These are phyloP conservation scores for Eonycteris spelaea DNA, from an alignment of 2,113 vertebrate species.

Conservation along the genomic window DNA sequence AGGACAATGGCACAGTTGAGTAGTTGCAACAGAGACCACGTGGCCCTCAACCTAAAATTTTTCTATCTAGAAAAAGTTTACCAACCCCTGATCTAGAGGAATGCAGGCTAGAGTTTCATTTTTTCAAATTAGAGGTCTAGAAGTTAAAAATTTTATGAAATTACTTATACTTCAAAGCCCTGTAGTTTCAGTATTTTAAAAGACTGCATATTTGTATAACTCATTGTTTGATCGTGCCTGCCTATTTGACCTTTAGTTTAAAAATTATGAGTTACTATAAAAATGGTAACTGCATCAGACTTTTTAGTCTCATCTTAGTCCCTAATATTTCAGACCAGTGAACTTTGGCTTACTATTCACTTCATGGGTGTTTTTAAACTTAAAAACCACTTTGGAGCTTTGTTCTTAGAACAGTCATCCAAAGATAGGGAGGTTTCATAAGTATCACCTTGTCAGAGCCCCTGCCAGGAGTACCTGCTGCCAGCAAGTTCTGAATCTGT, in stretches of 20 bases:
- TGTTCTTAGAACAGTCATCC: background rate
- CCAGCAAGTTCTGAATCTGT: background rate
- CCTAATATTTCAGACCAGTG: background rate
- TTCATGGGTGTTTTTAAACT: slow-evolving; percentile 11
- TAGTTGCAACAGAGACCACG: background rate
- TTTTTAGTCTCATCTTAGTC: background rate
- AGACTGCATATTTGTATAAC: background rate
- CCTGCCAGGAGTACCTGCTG: background rate
- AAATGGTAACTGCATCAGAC: background rate
- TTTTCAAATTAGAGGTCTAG: background rate
- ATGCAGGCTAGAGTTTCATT: background rate
- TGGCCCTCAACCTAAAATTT: background rate
- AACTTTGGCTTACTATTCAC: background rate
- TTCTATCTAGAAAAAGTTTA: background rate
- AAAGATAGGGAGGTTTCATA: background rate
- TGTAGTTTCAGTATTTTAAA: background rate
- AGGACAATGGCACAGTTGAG: background rate
- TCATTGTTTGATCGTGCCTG: background rate
- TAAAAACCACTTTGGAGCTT: background rate
- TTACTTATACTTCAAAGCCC: background rate
- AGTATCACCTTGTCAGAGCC: background rate
- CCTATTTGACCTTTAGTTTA: background rate
- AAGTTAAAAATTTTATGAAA: slow-evolving; percentile 10
- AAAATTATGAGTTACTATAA: background rate
- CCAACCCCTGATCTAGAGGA: background rate